Conservation (phyloP, 2,888 invertebrate species). For the Chesias legatella region DNA sequence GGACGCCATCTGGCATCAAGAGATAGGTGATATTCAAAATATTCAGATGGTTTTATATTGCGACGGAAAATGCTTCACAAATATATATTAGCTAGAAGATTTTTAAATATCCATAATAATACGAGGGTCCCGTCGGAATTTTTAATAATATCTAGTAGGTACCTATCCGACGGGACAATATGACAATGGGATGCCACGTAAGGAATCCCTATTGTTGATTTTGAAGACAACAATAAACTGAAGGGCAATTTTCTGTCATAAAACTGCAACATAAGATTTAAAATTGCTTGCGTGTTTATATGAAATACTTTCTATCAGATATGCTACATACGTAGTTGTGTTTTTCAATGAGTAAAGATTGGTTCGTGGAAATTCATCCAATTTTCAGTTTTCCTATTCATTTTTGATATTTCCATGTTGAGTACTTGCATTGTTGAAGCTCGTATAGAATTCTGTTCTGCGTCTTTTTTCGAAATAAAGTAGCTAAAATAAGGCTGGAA, state of each 20-base stretch:
- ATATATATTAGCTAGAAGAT: constrained; percentile 8
- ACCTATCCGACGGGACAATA: constrained; percentile 37
- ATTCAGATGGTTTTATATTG: too few relatives aligned
- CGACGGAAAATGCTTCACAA: constrained; percentile 5
- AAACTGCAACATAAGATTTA: neutral
- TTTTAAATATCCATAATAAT: constrained; percentile 34
- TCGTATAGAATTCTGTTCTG: too few relatives aligned
- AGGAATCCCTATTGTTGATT: constrained; percentile 57
- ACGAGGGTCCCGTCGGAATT: constrained; percentile 46
- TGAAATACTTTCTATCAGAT: constrained; percentile 10
- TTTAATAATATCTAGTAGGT: constrained; percentile 56
- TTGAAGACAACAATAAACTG: constrained; percentile 33
- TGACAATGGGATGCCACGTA: constrained; percentile 50
- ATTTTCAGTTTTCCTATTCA: neutral
- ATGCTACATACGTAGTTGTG: constrained; percentile 12
- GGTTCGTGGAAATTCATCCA: constrained; percentile 5
- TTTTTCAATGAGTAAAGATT: constrained; percentile 9
- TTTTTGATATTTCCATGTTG: neutral
- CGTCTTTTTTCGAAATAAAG: too few relatives aligned
- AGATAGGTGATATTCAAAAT: too few relatives aligned
- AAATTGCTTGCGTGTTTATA: constrained; percentile 2
- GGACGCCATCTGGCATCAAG: too few relatives aligned
- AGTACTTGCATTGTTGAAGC: neutral
- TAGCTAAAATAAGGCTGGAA: too few relatives aligned
- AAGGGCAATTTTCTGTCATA: constrained; percentile 8